A percentile compares a stretch with the other conserved stretches of the same genome.
phyloP scores from a whole-genome alignment of 2,797 vertebrate genomes.

The Sparidentex hasta region DNA sequence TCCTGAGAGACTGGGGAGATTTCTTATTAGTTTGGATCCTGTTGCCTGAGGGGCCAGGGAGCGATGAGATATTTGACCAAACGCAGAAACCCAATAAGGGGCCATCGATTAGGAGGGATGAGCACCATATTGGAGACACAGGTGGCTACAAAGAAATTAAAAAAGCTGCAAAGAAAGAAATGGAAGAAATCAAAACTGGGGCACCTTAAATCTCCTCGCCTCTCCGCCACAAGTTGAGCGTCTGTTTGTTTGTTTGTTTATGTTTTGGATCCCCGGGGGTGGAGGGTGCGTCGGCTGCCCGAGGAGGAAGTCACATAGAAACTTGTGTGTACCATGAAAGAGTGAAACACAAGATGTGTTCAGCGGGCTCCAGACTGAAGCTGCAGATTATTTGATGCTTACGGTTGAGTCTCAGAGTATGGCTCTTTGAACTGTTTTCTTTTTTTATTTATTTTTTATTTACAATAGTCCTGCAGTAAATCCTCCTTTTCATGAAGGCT shows the following conservation, averaged over 20 bases:
- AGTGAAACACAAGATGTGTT: conserved; percentile 19
- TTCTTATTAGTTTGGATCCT: conserved; percentile 86
- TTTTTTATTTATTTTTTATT: neutral
- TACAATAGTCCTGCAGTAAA: too few relatives aligned
- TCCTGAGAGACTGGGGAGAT: conserved; percentile 80
- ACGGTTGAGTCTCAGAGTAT: neutral
- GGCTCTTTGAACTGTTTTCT: neutral
- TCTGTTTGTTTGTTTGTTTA: conserved; percentile 62
- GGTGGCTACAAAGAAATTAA: conserved; percentile 86
- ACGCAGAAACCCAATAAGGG: conserved; percentile 86
- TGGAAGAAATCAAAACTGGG: conserved; percentile 68
- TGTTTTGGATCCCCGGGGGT: conserved; percentile 13
- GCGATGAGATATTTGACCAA: conserved; percentile 85
- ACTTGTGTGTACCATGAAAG: conserved; percentile 24
- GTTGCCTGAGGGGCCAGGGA: conserved; percentile 80
- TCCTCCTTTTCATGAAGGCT: too few relatives aligned
- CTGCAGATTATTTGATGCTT: conserved; percentile 4
- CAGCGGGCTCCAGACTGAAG: neutral
- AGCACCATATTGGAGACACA: conserved; percentile 83
- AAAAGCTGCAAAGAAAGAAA: conserved; percentile 78
- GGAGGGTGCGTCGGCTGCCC: conserved; percentile 10
- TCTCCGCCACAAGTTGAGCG: conserved; percentile 44
- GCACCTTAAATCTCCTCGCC: conserved; percentile 59
- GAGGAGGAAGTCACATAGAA: conserved; percentile 45
- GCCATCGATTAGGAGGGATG: conserved; percentile 85